These are phyloP conservation scores for Phyllostomus discolor DNA, from an alignment of 2,113 vertebrate species.

Conservation along the genomic window DNA sequence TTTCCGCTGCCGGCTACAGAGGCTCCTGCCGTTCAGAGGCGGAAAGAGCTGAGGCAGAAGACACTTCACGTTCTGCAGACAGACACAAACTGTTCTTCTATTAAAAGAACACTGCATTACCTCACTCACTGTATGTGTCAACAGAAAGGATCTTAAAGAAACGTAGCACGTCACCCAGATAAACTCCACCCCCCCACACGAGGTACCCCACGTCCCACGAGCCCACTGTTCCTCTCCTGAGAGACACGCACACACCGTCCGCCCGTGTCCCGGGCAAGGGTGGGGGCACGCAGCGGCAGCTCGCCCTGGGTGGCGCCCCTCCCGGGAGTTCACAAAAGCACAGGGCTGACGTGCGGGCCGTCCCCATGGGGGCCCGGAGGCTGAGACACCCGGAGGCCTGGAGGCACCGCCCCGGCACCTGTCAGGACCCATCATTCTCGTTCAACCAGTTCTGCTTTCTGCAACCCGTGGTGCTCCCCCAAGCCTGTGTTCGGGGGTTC, in stretches of 20 bases:
- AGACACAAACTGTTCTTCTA: not conserved
- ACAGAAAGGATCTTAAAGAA: not conserved
- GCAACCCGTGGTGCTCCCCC: not conserved
- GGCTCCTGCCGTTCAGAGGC: not conserved
- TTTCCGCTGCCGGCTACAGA: not conserved
- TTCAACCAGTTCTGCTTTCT: not conserved
- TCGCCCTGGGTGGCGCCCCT: not conserved
- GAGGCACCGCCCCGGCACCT: not conserved
- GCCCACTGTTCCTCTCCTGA: not conserved
- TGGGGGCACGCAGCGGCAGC: accelerated
- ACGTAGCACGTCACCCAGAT: not conserved
- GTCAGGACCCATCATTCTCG: not conserved
- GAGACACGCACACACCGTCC: not conserved
- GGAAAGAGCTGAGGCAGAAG: not conserved
- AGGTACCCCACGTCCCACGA: not conserved
- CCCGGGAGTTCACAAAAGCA: not conserved
- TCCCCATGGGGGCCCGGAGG: too few relatives aligned
- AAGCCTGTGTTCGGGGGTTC: not conserved
- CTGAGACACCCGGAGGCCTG: not conserved
- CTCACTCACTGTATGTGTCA: not conserved
- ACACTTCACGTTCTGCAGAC: not conserved
- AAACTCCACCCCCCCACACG: not conserved
- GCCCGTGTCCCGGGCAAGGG: not conserved
- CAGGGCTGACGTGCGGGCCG: not conserved
- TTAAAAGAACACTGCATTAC: not conserved